Base-by-base conservation (phyloP, 2,797 vertebrate genomes). In the Sebastes cheni region DNA sequence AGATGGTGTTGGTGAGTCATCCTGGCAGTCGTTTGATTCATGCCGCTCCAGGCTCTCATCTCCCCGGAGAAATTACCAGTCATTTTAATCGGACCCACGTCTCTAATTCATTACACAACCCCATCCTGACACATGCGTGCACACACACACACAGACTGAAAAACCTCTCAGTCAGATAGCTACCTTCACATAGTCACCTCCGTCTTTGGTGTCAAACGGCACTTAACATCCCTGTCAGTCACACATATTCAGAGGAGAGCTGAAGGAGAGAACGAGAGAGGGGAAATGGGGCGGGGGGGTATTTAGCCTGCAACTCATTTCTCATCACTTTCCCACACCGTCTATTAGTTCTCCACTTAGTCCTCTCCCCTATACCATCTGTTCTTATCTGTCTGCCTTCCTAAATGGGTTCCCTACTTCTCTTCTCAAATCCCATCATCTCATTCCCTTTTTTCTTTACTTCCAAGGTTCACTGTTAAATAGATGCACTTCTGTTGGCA, bases 151-250 rank as follows among this genome's bases (percentile, higher is more conserved):
- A 52, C 84, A 61, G 32, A 61, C 66, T 18, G 30, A 60, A 76
- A 75, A 83, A 80, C 78, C 93, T 94, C 87, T 86, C 91, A 86
- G 91, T 93, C 92, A 95, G 94, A 96, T 93, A 92, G 88, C 86
- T 90, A 87, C 91, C 88, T 93, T 92, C 89, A 87, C 92, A 89
- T 76, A 88, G 89, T 92, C 91, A 92, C 91, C 93, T 93, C 93
- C 89, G 93, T 95, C 93, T 94, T 93, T 93, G 94, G 95, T 96
- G 96, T 96, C 96, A 96, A 96, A 96, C 92, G 94, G 92, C 95
- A 95, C 95, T 96, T 96, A 96, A 96, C 96, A 95, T 95, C 93
- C 84, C 94, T 95, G 95, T 95, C 96, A 95, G 94, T 96, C 95
- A 96, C 78, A 71, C 78, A 82, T 80, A 90, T 89, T 93, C 92